Percentiles rank a stretch among this genome's conserved stretches.
Evolutionary conservation across 1,140 invertebrate species (phyloP).

Genomic region (Meloidogyne floridensis): DNA sequence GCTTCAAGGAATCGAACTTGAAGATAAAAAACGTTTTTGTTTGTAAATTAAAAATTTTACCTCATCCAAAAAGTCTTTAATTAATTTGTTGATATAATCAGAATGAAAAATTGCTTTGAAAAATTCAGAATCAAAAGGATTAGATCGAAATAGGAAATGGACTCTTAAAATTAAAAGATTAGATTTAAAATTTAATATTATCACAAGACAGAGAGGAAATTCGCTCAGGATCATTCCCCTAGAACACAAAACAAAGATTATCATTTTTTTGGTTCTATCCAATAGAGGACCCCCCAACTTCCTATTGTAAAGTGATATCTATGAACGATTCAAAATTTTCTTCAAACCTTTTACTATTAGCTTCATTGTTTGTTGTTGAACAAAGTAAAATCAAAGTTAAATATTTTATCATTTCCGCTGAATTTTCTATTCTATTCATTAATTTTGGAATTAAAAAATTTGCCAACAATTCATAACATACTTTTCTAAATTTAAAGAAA

Average conservation of each 20-base stretch:
- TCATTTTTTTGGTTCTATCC: background rate
- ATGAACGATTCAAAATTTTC: background rate
- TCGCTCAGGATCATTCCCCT: no score
- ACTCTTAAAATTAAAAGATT: background rate
- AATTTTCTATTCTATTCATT: conserved; percentile 10
- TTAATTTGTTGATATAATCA: background rate
- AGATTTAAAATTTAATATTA: no score
- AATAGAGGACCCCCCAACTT: no score
- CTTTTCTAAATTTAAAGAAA: conserved; percentile 13
- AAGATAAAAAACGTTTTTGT: background rate
- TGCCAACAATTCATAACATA: conserved; percentile 16
- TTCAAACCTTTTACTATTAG: background rate
- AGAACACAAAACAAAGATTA: background rate
- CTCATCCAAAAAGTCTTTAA: background rate
- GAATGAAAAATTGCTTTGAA: background rate
- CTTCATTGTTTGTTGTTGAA: background rate
- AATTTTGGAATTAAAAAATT: conserved; percentile 28
- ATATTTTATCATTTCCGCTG: conserved; percentile 6
- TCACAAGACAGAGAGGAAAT: no score
- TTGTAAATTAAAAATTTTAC: background rate
- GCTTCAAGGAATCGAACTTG: background rate
- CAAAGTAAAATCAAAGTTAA: conserved; percentile 19
- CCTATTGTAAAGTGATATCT: no score
- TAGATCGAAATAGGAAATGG: background rate
- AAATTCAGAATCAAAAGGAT: background rate